Evolutionary conservation across 1,140 invertebrate species (phyloP), one percentile per base, ranked within the genome.

Genomic region (Macrotrachela quadricornifera): DNA sequence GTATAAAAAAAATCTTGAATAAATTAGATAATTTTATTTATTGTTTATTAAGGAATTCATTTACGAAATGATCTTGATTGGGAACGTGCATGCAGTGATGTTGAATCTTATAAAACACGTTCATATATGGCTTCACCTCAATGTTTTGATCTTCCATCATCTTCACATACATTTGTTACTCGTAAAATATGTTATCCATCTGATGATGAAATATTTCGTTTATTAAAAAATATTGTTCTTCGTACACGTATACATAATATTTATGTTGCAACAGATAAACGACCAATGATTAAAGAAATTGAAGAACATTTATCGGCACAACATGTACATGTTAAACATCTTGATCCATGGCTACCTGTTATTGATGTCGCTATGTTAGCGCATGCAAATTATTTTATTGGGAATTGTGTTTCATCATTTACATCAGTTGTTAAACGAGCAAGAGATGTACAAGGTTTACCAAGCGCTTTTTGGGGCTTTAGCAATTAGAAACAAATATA

Each of bases 321-420:
- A 50, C 55, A 78, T 75, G 67, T 86, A 12, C 70, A 66, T 46
- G 76, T 81, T 9, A 72, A 76, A 56, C 79, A 76, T 64, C 72
- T 80, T 51, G 69, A 77, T 11, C 68, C 76, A 36, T 72, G 77
- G 52, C 74, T 82, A 61, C 83, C 85, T 10, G 83, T 90, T 67
- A 65, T 90, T 10, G 86, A 92, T 67, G 70, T 94, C 49, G 83
- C 82, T 1, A 82, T 96, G 62, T 71, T 94, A 30, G 84, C 80
- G 37, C 74, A 77, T 61, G 74, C 86, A 0, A 85, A 92, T 73
- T 79, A 87, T 67, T 95, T 92, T 61, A 85, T 95, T 64, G 90
- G 85, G 15, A 95, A 95, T 68, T 95, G 90, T 69, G 80, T 95
- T n/a, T 92, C 86, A 0, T 92, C 90, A 1, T 95, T 82, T 64